Base-by-base conservation (phyloP, 1,140 invertebrate species). In the Leptinotarsa lineolata region DNA sequence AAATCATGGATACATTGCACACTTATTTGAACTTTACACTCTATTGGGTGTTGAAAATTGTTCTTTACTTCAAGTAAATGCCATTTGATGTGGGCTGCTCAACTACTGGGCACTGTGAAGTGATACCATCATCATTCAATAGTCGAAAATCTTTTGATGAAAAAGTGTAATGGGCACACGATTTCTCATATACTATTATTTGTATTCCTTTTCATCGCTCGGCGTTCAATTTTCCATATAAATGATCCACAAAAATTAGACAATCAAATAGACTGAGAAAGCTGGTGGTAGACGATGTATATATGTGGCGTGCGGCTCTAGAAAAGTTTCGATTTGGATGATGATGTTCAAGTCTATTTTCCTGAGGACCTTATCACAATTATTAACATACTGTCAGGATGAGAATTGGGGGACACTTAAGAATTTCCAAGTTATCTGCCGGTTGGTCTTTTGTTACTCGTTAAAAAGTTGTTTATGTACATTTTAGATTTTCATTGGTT, bases 281-380 rank as follows among this genome's bases (percentile, higher is more conserved):
- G 48, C 48, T 16, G 48, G 48, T 54, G 48, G n/a, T 18, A 13
- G 30, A 39, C 11, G 30, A 39, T 39, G 30, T 39, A 39, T 8
- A 54, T 54, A 18, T n/a, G 48, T 54, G n/a, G 48, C 48, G 48
- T 64, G 45, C 24, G 68, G 45, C 20, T 69, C 48, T 72, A 70
- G 67, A 73, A 76, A 73, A 73, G 73, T 76, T 78, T 78, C 76
- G 74, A 79, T 78, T 79, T 74, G 70, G 66, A 78, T 76, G 75
- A 80, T 77, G 78, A 81, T 79, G 80, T 76, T 81, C 80, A 81
- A 78, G 77, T 75, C 78, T 81, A 81, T 81, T 79, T 39, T 81
- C 81, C 81, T 82, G 81, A 82, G 81, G 79, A 81, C 77, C 76
- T 76, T 82, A 82, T 82, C 81, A 82, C 81, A 78, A 58, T 77